Evolutionary conservation across 2,113 vertebrate genomes (phyloP).

Genomic region (Ornithorhynchus anatinus): DNA sequence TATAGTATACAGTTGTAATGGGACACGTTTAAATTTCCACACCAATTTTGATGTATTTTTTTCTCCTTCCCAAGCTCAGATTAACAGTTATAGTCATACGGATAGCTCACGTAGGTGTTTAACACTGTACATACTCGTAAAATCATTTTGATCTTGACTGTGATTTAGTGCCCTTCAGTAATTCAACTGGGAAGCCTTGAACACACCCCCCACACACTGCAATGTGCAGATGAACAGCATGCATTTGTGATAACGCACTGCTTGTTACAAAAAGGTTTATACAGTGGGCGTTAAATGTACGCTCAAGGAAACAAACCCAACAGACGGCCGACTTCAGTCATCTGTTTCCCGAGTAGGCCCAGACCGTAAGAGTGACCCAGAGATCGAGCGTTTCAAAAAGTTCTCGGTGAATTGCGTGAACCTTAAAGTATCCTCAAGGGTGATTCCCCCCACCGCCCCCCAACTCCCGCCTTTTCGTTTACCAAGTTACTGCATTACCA

Average conservation of each 20-base stretch:
- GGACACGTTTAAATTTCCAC: neutral
- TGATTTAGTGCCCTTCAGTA: too few relatives aligned
- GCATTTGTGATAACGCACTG: slow-evolving; percentile 2
- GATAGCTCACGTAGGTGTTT: neutral
- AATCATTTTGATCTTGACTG: slow-evolving; percentile 29
- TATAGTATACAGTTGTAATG: too few relatives aligned
- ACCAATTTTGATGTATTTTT: slow-evolving; percentile 13
- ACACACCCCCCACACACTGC: neutral
- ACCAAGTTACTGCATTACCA: slow-evolving; percentile 12
- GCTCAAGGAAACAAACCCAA: slow-evolving; percentile 19
- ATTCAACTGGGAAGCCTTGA: slow-evolving; percentile 15
- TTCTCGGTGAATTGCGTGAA: neutral
- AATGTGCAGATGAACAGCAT: neutral
- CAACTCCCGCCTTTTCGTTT: too few relatives aligned
- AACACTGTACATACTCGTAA: neutral
- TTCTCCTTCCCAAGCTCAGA: neutral
- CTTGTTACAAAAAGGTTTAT: neutral
- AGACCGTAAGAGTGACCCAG: slow-evolving; percentile 12
- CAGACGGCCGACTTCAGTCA: neutral
- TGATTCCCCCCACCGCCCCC: too few relatives aligned
- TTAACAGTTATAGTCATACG: neutral
- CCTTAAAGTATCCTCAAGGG: slow-evolving; percentile 16
- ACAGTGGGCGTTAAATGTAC: neutral
- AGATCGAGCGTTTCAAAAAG: slow-evolving; percentile 19
- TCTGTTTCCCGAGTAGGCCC: slow-evolving; percentile 15